These are phyloP conservation scores for Spinus pinus DNA, from an alignment of 2,797 vertebrate species.

Conservation along the genomic window DNA sequence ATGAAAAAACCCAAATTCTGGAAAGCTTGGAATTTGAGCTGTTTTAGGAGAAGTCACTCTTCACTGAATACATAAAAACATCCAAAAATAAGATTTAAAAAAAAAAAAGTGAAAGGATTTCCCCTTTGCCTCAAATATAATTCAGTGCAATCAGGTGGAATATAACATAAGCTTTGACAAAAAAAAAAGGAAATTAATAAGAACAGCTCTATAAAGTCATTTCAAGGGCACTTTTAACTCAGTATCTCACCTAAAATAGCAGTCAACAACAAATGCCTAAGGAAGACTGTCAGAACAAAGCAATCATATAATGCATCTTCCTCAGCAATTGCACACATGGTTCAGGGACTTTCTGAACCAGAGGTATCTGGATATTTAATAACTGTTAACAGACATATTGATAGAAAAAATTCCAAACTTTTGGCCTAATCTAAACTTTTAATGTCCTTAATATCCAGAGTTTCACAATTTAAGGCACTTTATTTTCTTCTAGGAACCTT, in stretches of 20 bases:
- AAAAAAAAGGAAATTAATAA: not conserved
- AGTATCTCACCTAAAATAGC: not conserved
- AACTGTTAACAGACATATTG: not conserved
- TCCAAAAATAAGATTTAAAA: not conserved
- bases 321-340: not conserved
- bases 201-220: not conserved
- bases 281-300: not conserved
- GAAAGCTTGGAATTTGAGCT: not conserved
- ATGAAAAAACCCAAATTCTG: not conserved
- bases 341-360: not conserved
- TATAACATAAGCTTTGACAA: not conserved
- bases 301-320: not conserved
- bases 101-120: not conserved
- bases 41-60: not conserved
- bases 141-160: not conserved
- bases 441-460: not conserved
- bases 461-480: not conserved
- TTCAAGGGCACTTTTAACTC: not conserved
- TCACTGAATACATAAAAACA: not conserved
- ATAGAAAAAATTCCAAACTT: not conserved
- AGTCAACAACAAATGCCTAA: not conserved
- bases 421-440: not conserved
- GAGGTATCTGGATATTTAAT: not conserved
- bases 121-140: not conserved
- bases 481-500: not conserved